Evolutionary conservation across 1,140 invertebrate genomes (phyloP).

Genomic region (Apis dorsata): DNA sequence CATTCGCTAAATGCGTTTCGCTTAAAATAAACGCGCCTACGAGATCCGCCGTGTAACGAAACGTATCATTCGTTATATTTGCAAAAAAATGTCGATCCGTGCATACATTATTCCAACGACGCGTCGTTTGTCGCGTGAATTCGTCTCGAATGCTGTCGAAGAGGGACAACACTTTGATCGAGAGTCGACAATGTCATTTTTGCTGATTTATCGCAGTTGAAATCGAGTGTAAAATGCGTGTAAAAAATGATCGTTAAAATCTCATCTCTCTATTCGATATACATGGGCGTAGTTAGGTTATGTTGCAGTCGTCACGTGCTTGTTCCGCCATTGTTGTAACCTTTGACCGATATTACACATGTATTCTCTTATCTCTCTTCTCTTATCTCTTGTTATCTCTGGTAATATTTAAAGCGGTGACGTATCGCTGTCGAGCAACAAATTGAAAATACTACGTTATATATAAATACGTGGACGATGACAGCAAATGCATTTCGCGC

Average conservation of each 20-base stretch:
- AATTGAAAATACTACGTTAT: slow-evolving; percentile 21
- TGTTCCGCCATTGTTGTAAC: background rate
- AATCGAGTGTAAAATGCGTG: no score
- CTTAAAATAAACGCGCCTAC: background rate
- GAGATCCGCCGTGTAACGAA: background rate
- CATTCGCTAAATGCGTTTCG: slow-evolving; percentile 18
- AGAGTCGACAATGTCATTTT: background rate
- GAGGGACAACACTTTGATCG: background rate
- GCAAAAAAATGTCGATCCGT: background rate
- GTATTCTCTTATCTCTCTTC: background rate
- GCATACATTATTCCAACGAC: background rate
- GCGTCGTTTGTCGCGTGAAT: background rate
- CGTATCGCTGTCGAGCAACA: background rate
- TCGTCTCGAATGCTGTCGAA: background rate
- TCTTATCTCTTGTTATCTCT: no score
- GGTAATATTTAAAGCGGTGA: slow-evolving; percentile 35
- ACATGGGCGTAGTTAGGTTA: background rate
- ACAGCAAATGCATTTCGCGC: background rate
- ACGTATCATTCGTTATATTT: background rate
- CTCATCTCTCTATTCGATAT: background rate
- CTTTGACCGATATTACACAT: background rate
- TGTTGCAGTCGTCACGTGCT: background rate
- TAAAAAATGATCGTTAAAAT: no score
- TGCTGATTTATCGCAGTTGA: background rate
- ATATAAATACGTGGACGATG: slow-evolving; percentile 25